Evolutionary conservation across 2,797 vertebrate genomes (phyloP).

Genomic region (Amphiprion clarkii): DNA sequence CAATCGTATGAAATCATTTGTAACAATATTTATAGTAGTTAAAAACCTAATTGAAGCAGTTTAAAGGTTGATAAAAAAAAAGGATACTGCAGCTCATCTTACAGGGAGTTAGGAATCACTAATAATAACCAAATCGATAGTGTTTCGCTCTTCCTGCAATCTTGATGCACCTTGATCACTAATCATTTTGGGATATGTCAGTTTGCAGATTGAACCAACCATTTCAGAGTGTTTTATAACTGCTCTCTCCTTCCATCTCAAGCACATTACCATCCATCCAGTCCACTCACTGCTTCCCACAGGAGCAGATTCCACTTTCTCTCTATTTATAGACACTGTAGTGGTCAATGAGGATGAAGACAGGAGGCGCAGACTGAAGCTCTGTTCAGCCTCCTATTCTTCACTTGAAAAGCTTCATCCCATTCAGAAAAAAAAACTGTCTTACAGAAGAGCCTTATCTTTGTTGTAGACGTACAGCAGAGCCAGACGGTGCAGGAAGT

Average conservation of each 20-base stretch:
- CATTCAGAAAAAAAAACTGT: constrained; percentile 25
- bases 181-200: no score
- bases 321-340: constrained; percentile 54
- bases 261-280: constrained; percentile 18
- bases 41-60: no score
- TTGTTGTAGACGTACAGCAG: constrained; percentile 9
- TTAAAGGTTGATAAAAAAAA: no score
- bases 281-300: constrained; percentile 22
- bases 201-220: neutral
- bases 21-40: no score
- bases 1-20: no score
- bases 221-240: neutral
- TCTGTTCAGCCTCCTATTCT: constrained; percentile 36
- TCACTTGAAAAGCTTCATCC: constrained; percentile 12
- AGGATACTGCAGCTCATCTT: no score
- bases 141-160: no score
- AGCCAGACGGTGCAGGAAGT: constrained; percentile 31
- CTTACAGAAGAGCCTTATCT: constrained; percentile 10
- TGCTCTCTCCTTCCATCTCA: constrained; percentile 12
- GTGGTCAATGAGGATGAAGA: constrained; percentile 36
- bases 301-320: constrained; percentile 26
- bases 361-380: constrained; percentile 31
- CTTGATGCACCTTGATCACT: neutral
- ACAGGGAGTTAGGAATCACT: no score
- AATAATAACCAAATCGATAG: no score